A percentile compares a stretch with the other conserved stretches of the same genome.
Evolutionary conservation across 92 coral and sea anemone species (phyloP).

Genomic region (Muricea muricata): DNA sequence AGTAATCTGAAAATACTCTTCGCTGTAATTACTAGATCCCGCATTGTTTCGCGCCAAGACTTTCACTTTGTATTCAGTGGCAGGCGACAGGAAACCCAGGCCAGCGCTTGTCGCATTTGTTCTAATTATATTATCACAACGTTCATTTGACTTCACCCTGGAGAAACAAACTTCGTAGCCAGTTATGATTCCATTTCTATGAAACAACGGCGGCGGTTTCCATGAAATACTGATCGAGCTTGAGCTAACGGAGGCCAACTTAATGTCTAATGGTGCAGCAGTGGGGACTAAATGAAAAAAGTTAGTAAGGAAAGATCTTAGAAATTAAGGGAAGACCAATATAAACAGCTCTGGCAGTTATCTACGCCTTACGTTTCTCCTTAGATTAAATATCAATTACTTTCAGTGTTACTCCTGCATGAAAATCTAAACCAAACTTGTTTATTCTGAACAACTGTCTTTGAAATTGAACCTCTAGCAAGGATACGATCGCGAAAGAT

Average conservation of each 20-base stretch:
- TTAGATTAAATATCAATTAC: too few relatives aligned
- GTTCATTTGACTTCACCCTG: not conserved
- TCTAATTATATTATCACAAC: slow-evolving; percentile 6
- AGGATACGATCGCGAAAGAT: too few relatives aligned
- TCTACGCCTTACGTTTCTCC: too few relatives aligned
- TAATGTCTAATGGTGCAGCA: slow-evolving; percentile 2
- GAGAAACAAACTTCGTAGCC: slow-evolving; percentile 26
- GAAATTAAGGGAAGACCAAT: not conserved
- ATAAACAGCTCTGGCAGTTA: too few relatives aligned
- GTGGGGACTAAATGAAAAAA: slow-evolving; percentile 6
- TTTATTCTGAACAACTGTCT: not conserved
- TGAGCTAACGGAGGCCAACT: not conserved
- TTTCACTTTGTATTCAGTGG: slow-evolving; percentile 10
- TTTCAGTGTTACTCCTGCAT: not conserved
- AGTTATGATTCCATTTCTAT: not conserved
- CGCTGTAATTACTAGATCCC: slow-evolving; percentile 25
- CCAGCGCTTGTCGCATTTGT: not conserved
- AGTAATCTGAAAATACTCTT: slow-evolving; percentile 25
- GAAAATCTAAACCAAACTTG: not conserved
- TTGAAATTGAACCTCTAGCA: too few relatives aligned
- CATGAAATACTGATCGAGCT: not conserved
- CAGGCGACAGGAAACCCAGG: not conserved
- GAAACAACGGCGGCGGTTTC: slow-evolving; percentile 10
- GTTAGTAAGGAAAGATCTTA: not conserved
- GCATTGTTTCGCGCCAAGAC: slow-evolving; percentile 18